Conservation (phyloP, 2,797 vertebrate species). For the Enteromius thamalakanensis region DNA sequence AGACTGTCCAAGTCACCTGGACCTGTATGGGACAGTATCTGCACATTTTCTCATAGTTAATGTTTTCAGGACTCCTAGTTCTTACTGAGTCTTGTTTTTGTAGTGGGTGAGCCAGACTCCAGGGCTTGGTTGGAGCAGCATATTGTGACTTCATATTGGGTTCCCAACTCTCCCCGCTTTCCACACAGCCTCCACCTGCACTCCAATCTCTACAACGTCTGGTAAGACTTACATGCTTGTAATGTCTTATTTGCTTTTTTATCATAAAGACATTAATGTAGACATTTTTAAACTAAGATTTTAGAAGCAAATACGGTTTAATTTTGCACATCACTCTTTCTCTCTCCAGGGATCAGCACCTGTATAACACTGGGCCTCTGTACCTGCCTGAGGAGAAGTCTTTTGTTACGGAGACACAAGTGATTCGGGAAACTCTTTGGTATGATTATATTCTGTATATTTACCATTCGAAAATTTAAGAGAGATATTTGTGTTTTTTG, state of each 20-base stretch:
- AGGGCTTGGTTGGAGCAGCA: conserved; percentile 92
- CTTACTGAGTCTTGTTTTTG: conserved; percentile 30
- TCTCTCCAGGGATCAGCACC: conserved; percentile 88
- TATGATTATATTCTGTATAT: conserved; percentile 71
- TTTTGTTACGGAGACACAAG: conserved; percentile 93
- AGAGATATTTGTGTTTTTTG: not conserved
- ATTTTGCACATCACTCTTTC: conserved; percentile 11
- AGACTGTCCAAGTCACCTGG: conserved; percentile 81
- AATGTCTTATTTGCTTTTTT: not conserved
- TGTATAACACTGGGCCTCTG: conserved; percentile 91
- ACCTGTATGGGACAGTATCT: conserved; percentile 75
- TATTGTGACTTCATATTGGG: conserved; percentile 92
- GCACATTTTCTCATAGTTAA: not conserved
- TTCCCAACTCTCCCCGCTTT: conserved; percentile 81
- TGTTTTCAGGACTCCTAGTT: not conserved
- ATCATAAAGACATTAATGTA: no score
- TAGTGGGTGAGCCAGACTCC: conserved; percentile 85
- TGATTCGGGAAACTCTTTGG: conserved; percentile 95
- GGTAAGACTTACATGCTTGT: conserved; percentile 75
- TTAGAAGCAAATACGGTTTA: not conserved
- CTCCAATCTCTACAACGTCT: conserved; percentile 92
- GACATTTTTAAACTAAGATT: not conserved
- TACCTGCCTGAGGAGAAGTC: conserved; percentile 91
- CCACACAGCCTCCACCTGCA: conserved; percentile 93
- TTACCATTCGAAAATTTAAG: not conserved